Evolutionary conservation across 2,113 vertebrate species (phyloP).

Genomic region (human (Homo sapiens)): GRCh38 chr19:49649001-49649500

Average conservation of each 20-base stretch:
- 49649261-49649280: accelerated
- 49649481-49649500: neutral
- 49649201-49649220: neutral
- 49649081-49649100: neutral
- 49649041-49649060: neutral
- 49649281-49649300: too few species aligned
- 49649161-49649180: neutral
- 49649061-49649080: neutral
- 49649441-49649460: neutral
- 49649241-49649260: neutral
- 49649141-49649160: neutral
- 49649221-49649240: neutral
- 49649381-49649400: neutral
- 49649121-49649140: neutral
- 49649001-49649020: neutral
- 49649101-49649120: neutral
- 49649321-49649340: accelerated
- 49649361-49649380: neutral
- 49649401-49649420: neutral
- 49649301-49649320: too few species aligned
- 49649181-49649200: neutral
- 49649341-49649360: neutral
- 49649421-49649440: neutral
- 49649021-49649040: neutral
- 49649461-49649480: neutral